Base-by-base conservation (phyloP, 1,140 invertebrate genomes). In the Formica exsecta region DNA sequence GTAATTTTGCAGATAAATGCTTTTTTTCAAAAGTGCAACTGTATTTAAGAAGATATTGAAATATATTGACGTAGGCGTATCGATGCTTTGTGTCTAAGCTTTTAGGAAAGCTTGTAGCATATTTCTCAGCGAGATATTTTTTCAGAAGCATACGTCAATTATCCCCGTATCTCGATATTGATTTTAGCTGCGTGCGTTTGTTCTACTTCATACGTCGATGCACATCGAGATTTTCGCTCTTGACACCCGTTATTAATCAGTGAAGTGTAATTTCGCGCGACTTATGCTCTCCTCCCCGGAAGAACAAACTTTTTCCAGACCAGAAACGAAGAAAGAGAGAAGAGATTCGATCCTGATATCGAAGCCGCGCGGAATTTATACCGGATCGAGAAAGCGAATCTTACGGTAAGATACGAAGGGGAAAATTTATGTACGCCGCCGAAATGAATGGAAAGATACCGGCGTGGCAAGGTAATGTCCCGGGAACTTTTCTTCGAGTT, bases 381-480 rank as follows among this genome's bases (percentile, higher is more conserved):
- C 81, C 38, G n/a, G n/a, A 76, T 75, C 44, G 71, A 64, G 41
- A 64, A 65, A 65, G 71, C 59, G 81, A 64, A 65, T 85, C 71
- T 75, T 65, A 76, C 73, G 48, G 44, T 64, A 62, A 85, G 81
- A 85, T 85, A 76, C 68, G 68, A 11, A 51, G 22, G 36, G 36
- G 19, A 16, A 73, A 85, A 85, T 85, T 85, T 85, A 85, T 85
- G 61, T 65, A 65, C 25, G 25, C 59, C 9, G 44, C 9, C 44
- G 54, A 41, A 85, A 85, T 75, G 83, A 76, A 85, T 83, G 51
- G 51, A 85, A 51, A 73, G 57, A 87, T 74, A 74, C 68, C n/a
- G 64, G 59, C 71, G 65, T 61, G 16, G 73, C 57, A 22, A 62
- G n/a, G 29, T 76, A 85, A 83, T 13, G 25, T 71, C 51, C 62